Evolutionary conservation across 2,888 invertebrate genomes (phyloP), one percentile per base, ranked within the genome.

Genomic region (Meta bourneti): DNA sequence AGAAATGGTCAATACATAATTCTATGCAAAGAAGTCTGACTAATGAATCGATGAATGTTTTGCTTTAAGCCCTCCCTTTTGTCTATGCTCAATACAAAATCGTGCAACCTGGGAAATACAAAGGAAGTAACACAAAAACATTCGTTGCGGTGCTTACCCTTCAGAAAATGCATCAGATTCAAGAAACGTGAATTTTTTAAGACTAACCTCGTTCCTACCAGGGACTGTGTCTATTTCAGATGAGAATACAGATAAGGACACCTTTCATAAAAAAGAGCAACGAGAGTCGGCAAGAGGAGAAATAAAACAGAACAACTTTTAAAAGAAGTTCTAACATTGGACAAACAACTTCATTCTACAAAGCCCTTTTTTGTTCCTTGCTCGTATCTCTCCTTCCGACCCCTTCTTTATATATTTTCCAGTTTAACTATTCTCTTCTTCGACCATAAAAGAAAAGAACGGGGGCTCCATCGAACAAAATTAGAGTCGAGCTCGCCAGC

Each of bases 401-500:
- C 34, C 82, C 19, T 19, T 19, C 72, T 51, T 20, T 51, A 8
- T 70, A 83, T 72, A 83, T 83, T 74, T 83, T 34, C 72, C 72
- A 72, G 20, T 83, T 83, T 72, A 83, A 83, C 72, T 72, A 34
- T 72, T 72, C 74, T 83, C 51, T 74, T 83, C 72, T 52, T 75
- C 69, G n/a, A 8, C 9, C 77, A 85, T 85, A 85, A 85, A 85
- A 77, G 83, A 19, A 61, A 34, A 4, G 75, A 61, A 16, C 20
- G 11, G 69, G 52, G 51, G 52, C 72, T 20, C 34, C 81, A 83
- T 72, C 34, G 84, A 85, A 16, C n/a, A 20, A 72, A 85, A 85
- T 85, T 85, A 85, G 84, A 61, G 75, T 49, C 75, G n/a, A 77
- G 61, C 48, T 9, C 69, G 20, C 69, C 77, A 85, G 84, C 75